Base-by-base conservation (phyloP, 2,888 invertebrate species). In the Frankliniella fusca region DNA sequence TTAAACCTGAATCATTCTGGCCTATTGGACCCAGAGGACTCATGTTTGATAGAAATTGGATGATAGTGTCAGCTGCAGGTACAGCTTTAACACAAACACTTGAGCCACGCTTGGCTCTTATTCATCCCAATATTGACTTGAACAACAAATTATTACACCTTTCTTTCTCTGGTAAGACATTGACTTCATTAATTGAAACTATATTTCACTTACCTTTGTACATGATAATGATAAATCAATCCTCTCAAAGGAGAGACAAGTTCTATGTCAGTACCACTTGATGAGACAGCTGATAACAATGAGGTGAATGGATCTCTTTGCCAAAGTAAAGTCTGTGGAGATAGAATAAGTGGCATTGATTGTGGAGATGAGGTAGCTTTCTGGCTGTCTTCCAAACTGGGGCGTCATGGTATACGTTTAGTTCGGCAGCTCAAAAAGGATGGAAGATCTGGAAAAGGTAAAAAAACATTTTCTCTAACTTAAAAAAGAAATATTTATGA, bases 21-120 rank as follows among this genome's bases (percentile, higher is more conserved):
- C 89, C 90, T 83, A 88, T 98, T 82, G 93, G 93, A 18, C 86
- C 88, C 0, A 93, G 93, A 86, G 98, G 98, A 0, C 90, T 99
- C 54, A 90, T 93, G 86, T 96, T 93, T 87, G 99, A 99, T 88
- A 91, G 98, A 85, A 92, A 94, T 86, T 99, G 97, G 97, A 96
- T 98, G 95, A 93, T 99, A 83, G 91, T 96, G 11, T 94, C 93
- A 85, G 91, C 92, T 12, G 91, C 92, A 86, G 97, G 97, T 23
- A 92, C 94, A 83, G 94, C 95, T 83, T 88, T 98, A 82, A 97
- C 96, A 3, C 97, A 98, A 88, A 98, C 98, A 88, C 92, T 94
- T 83, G 92, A 93, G 85, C 91, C 94, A 1, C 91, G 91, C 84
- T 90, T 99, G 88, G 96, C 97, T 87, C 89, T 94, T 84, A 91